Evolutionary conservation across 2,888 invertebrate species (phyloP).

Genomic region (Polyommatus iphigenia): DNA sequence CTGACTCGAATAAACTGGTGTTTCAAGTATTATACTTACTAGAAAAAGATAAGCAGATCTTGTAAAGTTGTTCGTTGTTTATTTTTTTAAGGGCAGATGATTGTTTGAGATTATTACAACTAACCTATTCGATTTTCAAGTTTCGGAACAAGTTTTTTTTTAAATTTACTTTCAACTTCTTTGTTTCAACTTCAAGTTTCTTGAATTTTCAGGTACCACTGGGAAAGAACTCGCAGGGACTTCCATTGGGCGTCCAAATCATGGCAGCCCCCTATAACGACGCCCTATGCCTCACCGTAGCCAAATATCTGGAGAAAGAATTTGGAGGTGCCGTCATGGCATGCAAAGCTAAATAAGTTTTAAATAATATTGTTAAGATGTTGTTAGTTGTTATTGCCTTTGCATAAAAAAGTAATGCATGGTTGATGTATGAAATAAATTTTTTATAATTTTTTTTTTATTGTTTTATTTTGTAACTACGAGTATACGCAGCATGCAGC

Average conservation of each 20-base stretch:
- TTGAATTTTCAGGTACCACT: slow-evolving; percentile 83
- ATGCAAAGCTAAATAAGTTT: slow-evolving; percentile 54
- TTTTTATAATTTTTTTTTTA: not conserved
- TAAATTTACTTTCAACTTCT: too few species aligned
- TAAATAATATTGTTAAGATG: not conserved
- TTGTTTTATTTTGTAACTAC: not conserved
- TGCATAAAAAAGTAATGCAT: not conserved
- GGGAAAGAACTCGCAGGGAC: slow-evolving; percentile 84
- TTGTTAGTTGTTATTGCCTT: not conserved
- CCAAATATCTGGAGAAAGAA: slow-evolving; percentile 86
- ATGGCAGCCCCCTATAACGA: slow-evolving; percentile 87
- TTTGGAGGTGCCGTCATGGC: slow-evolving; percentile 88
- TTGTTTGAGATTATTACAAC: too few species aligned
- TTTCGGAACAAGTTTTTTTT: too few species aligned
- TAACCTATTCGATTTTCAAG: too few species aligned
- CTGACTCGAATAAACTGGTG: not conserved
- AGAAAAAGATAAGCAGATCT: too few species aligned
- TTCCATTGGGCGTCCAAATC: slow-evolving; percentile 91
- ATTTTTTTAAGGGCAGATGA: too few species aligned
- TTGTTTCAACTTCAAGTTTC: too few species aligned
- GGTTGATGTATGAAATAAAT: not conserved
- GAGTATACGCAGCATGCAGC: too few species aligned
- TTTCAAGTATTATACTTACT: too few species aligned
- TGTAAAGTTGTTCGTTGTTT: too few species aligned
- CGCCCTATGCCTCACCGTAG: slow-evolving; percentile 87